phyloP scores from a whole-genome alignment of 1,140 invertebrate genomes.

The Pristionchus pacificus region DNA sequence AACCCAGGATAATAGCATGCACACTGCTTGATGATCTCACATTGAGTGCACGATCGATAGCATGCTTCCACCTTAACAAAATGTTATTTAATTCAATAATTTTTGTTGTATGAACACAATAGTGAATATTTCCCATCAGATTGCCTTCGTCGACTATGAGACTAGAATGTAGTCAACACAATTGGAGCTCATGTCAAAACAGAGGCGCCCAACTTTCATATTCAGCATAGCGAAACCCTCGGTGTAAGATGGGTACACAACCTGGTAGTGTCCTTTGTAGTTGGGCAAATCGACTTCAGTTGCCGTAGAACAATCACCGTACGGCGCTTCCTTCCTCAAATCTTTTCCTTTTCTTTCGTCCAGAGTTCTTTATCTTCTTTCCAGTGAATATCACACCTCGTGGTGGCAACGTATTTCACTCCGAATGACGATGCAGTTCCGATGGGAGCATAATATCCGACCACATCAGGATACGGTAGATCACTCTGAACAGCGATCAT shows the following conservation, averaged over 20 bases:
- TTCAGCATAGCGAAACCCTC: no score
- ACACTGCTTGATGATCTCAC: constrained; percentile 39
- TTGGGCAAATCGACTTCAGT: constrained; percentile 17
- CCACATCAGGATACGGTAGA: constrained; percentile 29
- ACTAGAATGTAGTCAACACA: no score
- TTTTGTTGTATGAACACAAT: background rate
- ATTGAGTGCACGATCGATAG: constrained; percentile 40
- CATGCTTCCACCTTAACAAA: constrained; percentile 38
- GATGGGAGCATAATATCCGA: constrained; percentile 37
- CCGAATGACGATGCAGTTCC: constrained; percentile 34
- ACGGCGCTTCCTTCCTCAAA: constrained; percentile 28
- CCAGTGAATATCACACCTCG: background rate
- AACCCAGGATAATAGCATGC: constrained; percentile 39
- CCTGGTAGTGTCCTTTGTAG: constrained; percentile 23
- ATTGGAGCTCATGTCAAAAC: no score
- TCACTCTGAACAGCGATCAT: background rate
- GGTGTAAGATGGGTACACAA: no score
- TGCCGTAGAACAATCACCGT: constrained; percentile 34
- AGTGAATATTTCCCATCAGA: no score
- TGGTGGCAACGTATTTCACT: background rate
- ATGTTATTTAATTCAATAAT: background rate
- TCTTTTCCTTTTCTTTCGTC: no score
- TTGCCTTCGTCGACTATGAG: no score
- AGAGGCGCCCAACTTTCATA: no score
- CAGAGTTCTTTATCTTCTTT: background rate